Conservation (phyloP, 2,888 invertebrate genomes). For the Camptogramma bilineatum region DNA sequence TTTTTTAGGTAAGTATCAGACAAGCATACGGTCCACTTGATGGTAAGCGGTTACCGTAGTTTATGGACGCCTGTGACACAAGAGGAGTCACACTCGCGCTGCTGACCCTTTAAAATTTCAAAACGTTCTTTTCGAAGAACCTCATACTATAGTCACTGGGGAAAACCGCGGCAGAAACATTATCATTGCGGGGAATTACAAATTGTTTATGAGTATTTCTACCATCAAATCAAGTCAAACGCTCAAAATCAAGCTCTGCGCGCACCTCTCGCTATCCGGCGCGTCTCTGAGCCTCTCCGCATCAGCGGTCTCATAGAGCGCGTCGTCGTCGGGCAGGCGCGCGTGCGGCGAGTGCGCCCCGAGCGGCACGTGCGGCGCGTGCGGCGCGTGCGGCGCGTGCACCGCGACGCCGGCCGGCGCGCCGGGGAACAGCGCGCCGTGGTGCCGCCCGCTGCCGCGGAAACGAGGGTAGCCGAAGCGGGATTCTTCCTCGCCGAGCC, state of each 20-base stretch:
- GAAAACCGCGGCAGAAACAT: too few species aligned
- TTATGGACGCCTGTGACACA: too few species aligned
- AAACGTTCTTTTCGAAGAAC: too few species aligned
- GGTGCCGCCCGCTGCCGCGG: slow-evolving; percentile 70
- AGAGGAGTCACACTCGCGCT: too few species aligned
- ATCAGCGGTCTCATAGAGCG: slow-evolving; percentile 94
- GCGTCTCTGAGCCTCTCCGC: slow-evolving; percentile 90
- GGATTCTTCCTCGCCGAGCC: slow-evolving; percentile 86
- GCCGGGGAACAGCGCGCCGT: slow-evolving; percentile 67
- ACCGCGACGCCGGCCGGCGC: slow-evolving; percentile 68
- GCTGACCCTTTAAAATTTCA: too few species aligned
- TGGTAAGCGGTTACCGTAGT: too few species aligned
- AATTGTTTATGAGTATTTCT: too few species aligned
- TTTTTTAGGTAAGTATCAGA: too few species aligned
- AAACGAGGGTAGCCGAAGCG: slow-evolving; percentile 91
- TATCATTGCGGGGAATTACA: too few species aligned
- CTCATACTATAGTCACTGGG: too few species aligned
- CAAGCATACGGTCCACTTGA: too few species aligned
- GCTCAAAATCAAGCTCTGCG: too few species aligned
- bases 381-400: slow-evolving; percentile 59
- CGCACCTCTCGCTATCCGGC: slow-evolving; percentile 95
- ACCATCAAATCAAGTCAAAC: background rate
- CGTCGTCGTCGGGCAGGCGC: slow-evolving; percentile 90
- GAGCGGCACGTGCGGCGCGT: slow-evolving; percentile 78
- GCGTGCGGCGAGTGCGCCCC: slow-evolving; percentile 68